phyloP scores from a whole-genome alignment of 2,888 invertebrate genomes.

The Pseudoips prasinana region DNA sequence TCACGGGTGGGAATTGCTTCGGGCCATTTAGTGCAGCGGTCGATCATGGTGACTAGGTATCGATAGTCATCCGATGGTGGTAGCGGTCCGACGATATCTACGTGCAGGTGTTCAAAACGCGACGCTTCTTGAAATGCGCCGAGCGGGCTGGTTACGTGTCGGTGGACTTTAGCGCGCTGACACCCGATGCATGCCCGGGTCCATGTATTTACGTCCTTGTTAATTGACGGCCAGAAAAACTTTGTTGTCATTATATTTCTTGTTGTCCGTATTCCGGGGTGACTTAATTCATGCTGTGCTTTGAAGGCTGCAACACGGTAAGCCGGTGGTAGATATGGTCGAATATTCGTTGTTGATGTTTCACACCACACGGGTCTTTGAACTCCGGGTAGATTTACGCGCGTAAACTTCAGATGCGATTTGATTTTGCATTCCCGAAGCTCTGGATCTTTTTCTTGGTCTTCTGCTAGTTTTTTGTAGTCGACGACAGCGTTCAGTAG shows the following conservation, averaged over 20 bases:
- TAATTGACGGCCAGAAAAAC: not conserved
- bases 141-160: constrained; percentile 3
- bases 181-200: not conserved
- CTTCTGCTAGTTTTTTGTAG: not conserved
- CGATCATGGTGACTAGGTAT: constrained; percentile 5
- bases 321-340: not conserved
- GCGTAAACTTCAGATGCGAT: no score
- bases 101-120: constrained; percentile 5
- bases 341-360: not conserved
- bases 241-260: not conserved
- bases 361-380: not conserved
- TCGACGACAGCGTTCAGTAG: not conserved
- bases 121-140: constrained; percentile 2
- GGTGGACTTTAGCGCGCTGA: constrained; percentile 4
- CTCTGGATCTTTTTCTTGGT: not conserved
- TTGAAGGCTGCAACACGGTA: not conserved
- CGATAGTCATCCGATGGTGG: constrained; percentile 4
- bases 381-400: no score
- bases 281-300: not conserved
- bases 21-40: constrained; percentile 8
- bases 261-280: not conserved
- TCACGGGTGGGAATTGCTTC: constrained; percentile 1
- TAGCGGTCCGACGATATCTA: constrained; percentile 4
- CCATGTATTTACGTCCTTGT: not conserved
- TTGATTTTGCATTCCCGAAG: not conserved